Base-by-base conservation (phyloP, 1,140 invertebrate species). In the Zaprionus kolodkinae region DNA sequence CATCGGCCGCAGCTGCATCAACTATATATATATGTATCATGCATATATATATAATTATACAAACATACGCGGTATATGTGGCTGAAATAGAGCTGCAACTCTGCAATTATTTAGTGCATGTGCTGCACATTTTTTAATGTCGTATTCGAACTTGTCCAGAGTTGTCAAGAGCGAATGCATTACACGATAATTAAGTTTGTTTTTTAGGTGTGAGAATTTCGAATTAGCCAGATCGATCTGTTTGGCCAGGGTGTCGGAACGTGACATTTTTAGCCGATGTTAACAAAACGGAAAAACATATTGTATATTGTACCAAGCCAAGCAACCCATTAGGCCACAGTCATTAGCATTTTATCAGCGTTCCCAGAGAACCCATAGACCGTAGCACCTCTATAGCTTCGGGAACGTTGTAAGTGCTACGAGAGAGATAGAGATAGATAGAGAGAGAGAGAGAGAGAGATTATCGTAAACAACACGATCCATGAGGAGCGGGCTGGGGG, bases 261-360 rank as follows among this genome's bases (percentile, higher is more conserved):
- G 84, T 87, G 84, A 83, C 84, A 72, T 69, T 79, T 63, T 60
- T 30, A 27, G 48, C 30, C 40, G 43, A 57, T 78, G 76, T 72
- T 30, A 67, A 67, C 62, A 80, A 73, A 72, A 59, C 27, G 56
- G 21, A 21, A 36, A 70, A 72, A 67, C 56, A 62, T 40, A 21
- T 21, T 21, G 2, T 21, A 62, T 40, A 21, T 21, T 21, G 2
- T 21, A 21, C 21, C 21, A 21, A 21, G n/a, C 21, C 21, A 2
- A 21, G 21, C 21, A 21, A 21, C 21, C 21, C 64, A 73, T 61
- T 68, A 68, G 35, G 27, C 36, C 43, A 21, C 17, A 70, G 11
- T 72, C 35, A 87, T 87, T 87, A 72, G 79, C 81, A 87, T 87
- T 79, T 87, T 79, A 87, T 82, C 79, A 83, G 70, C 79, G 69